Evolutionary conservation across 2,888 invertebrate species (phyloP).

Genomic region (Dynastes hyllus): DNA sequence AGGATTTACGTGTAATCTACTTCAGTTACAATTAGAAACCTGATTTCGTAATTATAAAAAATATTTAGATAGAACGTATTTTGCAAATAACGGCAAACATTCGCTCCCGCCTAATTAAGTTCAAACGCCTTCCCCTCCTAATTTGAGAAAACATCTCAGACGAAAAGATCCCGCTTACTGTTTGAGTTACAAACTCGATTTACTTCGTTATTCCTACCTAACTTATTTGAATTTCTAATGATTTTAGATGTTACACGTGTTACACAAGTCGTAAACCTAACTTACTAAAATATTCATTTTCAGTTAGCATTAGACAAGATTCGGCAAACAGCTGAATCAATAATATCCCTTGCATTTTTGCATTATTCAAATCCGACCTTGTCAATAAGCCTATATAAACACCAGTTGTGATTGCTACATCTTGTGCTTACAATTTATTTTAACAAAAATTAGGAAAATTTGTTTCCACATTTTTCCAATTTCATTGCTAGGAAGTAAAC

Average conservation of each 20-base stretch:
- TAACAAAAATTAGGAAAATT: no score
- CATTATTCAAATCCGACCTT: slow-evolving; percentile 28
- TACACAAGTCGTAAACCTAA: slow-evolving; percentile 3
- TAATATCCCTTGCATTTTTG: neutral
- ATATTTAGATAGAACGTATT: no score
- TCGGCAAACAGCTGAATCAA: slow-evolving; percentile 29
- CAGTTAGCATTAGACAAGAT: neutral
- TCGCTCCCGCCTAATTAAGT: neutral
- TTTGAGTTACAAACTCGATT: slow-evolving; percentile 28
- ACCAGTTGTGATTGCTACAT: neutral
- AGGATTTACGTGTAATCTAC: no score
- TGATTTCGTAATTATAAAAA: no score
- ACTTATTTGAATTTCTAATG: slow-evolving; percentile 35
- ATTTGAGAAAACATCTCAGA: neutral
- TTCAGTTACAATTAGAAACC: no score
- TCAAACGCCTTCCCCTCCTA: neutral
- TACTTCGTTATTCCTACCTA: slow-evolving; percentile 8
- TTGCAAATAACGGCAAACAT: neutral
- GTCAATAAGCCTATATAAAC: slow-evolving; percentile 15
- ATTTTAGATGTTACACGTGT: slow-evolving; percentile 30
- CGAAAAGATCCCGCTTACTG: neutral
- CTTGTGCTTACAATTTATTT: no score
- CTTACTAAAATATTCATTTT: slow-evolving; percentile 38
- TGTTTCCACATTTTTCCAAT: no score
- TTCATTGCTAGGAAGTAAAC: no score